These are phyloP conservation scores for Drosophila willistoni DNA, from an alignment of 1,140 invertebrate species.

Conservation along the genomic window DNA sequence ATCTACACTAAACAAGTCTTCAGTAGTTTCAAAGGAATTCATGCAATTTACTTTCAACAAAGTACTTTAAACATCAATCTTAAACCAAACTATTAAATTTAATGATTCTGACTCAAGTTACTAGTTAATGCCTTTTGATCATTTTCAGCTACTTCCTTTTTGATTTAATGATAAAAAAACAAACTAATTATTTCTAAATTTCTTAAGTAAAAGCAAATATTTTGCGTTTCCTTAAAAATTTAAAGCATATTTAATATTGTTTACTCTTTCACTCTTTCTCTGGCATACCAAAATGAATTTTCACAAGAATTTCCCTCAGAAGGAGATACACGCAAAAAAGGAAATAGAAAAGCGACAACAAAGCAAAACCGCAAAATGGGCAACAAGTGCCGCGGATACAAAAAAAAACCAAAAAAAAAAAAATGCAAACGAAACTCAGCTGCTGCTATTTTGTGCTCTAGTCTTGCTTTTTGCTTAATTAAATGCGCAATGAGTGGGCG, in stretches of 20 bases:
- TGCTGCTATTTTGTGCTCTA: constrained; percentile 29
- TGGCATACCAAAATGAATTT: constrained; percentile 6
- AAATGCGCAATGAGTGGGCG: constrained; percentile 58
- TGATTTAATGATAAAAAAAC: too few species aligned
- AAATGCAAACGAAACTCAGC: constrained; percentile 47
- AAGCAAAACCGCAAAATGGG: constrained; percentile 55
- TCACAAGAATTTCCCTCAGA: constrained; percentile 33
- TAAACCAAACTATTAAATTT: too few species aligned
- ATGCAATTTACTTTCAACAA: too few species aligned
- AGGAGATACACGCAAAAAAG: constrained; percentile 11
- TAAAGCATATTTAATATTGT: neutral
- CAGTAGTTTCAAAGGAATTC: too few species aligned
- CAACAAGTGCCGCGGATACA: constrained; percentile 52
- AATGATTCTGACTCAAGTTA: too few species aligned
- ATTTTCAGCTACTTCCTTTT: too few species aligned
- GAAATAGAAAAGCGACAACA: constrained; percentile 12
- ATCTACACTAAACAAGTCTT: too few species aligned
- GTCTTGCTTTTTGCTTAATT: constrained; percentile 73
- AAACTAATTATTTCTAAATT: too few species aligned
- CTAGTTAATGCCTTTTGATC: too few species aligned
- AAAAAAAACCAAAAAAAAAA: neutral
- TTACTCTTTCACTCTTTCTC: neutral
- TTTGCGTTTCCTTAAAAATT: neutral
- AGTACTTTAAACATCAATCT: too few species aligned
- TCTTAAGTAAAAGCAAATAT: neutral